These are phyloP conservation scores for Himalopsyche japonica DNA, from an alignment of 2,888 invertebrate species.

Conservation along the genomic window DNA sequence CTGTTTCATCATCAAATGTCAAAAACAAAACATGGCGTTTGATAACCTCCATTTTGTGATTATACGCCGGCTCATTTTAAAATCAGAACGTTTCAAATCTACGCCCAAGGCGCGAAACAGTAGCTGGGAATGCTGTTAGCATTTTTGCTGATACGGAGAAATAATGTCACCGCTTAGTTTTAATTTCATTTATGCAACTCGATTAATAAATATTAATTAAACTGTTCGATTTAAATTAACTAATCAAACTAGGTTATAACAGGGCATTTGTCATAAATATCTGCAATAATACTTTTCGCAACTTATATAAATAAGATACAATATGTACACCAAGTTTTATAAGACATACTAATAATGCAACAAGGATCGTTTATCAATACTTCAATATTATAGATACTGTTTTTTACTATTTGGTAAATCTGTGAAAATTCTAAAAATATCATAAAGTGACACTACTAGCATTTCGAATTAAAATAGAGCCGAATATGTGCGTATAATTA, in stretches of 20 bases:
- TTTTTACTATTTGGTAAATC: too few species aligned
- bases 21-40: neutral
- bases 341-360: too few species aligned
- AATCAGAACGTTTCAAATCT: neutral
- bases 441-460: too few species aligned
- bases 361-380: too few species aligned
- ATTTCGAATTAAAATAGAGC: too few species aligned
- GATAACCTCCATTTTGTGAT: neutral
- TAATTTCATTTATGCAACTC: neutral
- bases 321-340: too few species aligned
- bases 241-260: neutral
- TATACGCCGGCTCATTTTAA: neutral
- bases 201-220: neutral
- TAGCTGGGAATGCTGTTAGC: neutral
- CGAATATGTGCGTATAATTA: too few species aligned
- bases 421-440: too few species aligned
- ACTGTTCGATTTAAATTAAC: neutral
- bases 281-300: too few species aligned
- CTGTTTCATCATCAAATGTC: too few species aligned
- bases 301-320: too few species aligned
- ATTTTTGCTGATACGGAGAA: neutral
- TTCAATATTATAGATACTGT: too few species aligned
- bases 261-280: neutral
- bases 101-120: neutral
- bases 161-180: neutral